These are phyloP conservation scores for Amphipoea lucens DNA, from an alignment of 2,888 invertebrate species.

Conservation along the genomic window DNA sequence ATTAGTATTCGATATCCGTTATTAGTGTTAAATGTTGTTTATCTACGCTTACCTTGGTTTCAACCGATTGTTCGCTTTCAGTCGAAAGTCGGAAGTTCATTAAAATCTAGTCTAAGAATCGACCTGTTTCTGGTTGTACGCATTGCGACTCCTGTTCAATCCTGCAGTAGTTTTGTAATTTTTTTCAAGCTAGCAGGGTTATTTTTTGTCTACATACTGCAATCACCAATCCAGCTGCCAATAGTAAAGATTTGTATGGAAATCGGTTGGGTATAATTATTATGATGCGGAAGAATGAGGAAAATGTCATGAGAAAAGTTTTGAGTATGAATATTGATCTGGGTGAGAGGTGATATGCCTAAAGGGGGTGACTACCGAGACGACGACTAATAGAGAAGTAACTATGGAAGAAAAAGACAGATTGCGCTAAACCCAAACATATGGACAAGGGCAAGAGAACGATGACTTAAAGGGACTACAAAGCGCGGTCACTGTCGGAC, in stretches of 20 bases:
- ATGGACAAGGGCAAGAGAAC: too few species aligned
- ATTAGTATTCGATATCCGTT: too few species aligned
- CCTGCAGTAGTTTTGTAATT: background rate
- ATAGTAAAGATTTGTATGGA: background rate
- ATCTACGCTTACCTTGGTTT: background rate
- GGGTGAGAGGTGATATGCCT: too few species aligned
- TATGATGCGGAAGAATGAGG: background rate
- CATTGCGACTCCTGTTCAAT: constrained; percentile 16
- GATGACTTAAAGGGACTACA: too few species aligned
- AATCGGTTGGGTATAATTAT: background rate
- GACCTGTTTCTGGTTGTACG: background rate
- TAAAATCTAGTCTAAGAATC: constrained; percentile 1
- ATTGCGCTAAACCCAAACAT: background rate
- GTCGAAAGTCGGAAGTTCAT: background rate
- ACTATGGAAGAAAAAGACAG: background rate
- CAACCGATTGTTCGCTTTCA: background rate
- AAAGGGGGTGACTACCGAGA: too few species aligned
- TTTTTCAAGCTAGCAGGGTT: background rate
- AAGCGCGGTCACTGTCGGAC: too few species aligned
- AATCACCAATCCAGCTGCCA: background rate
- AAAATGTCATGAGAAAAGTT: background rate
- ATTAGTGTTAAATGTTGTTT: background rate
- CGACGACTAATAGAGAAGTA: too few species aligned
- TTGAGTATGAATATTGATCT: background rate
- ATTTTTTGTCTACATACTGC: too few species aligned